A percentile compares a stretch with the other conserved stretches of the same genome.
Evolutionary conservation across 2,888 invertebrate genomes (phyloP).

Genomic region (Tupiocoris notatus): DNA sequence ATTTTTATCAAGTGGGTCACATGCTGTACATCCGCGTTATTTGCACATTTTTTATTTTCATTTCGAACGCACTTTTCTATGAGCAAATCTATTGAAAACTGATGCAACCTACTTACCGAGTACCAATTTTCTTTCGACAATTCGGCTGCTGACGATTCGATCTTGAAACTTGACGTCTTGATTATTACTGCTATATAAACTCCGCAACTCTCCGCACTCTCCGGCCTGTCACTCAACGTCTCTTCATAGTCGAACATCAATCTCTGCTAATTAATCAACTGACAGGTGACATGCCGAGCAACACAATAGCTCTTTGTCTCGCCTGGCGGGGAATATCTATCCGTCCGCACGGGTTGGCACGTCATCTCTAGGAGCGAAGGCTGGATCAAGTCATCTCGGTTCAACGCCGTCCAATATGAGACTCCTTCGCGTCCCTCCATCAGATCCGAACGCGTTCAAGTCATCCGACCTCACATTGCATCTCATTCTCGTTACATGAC

Average conservation of each 20-base stretch:
- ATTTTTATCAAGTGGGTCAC: too few species aligned
- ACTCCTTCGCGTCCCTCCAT: not conserved
- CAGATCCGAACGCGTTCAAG: too few species aligned
- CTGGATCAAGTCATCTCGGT: slow-evolving; percentile 34
- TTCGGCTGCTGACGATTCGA: too few species aligned
- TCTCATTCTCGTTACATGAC: not conserved
- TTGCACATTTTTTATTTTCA: too few species aligned
- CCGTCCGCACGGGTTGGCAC: slow-evolving; percentile 29
- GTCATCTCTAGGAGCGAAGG: not conserved
- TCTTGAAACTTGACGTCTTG: too few species aligned
- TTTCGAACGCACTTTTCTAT: too few species aligned
- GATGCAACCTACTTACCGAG: too few species aligned
- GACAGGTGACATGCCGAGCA: slow-evolving; percentile 37
- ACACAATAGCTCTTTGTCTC: slow-evolving; percentile 38
- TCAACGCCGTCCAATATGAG: not conserved
- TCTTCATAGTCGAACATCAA: slow-evolving; percentile 18
- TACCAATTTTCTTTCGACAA: too few species aligned
- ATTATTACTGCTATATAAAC: too few species aligned
- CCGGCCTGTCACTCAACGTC: not conserved
- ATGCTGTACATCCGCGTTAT: too few species aligned
- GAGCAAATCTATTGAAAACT: too few species aligned
- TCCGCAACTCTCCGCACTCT: not conserved
- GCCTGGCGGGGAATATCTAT: slow-evolving; percentile 26
- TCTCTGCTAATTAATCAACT: slow-evolving; percentile 41
- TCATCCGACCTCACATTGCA: not conserved